Evolutionary conservation across 2,888 invertebrate species (phyloP).

Genomic region (Tipula helvola): DNA sequence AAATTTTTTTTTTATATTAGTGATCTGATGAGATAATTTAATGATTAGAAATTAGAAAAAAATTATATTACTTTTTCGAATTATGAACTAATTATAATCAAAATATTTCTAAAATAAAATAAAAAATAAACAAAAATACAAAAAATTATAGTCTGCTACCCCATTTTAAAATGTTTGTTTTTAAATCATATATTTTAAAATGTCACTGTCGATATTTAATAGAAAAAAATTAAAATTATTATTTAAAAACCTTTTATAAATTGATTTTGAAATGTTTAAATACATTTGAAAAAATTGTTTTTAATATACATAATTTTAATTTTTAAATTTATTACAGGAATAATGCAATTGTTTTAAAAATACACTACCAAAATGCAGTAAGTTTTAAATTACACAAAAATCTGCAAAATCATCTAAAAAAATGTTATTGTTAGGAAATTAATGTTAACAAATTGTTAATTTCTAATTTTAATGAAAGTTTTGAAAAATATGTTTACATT

Average conservation of each 20-base stretch:
- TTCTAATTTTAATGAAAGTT: not conserved
- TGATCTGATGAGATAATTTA: not conserved
- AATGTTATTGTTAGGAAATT: not conserved
- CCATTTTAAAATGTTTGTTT: constrained; percentile 6
- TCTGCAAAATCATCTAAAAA: not conserved
- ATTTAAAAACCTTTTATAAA: not conserved
- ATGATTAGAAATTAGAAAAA: not conserved
- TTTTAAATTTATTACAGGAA: not conserved
- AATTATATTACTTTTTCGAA: not conserved
- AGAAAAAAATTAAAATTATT: not conserved
- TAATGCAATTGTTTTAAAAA: not conserved
- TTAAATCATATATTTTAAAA: constrained; percentile 6
- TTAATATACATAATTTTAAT: not conserved
- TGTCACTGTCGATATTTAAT: not conserved
- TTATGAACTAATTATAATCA: not conserved
- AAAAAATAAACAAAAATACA: not conserved
- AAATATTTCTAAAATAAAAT: not conserved
- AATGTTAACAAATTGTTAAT: not conserved
- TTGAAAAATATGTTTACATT: not conserved
- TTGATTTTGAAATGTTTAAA: not conserved
- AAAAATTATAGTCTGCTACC: constrained; percentile 6
- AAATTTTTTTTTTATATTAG: not conserved
- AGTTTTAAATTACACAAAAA: not conserved
- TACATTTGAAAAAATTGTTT: not conserved
- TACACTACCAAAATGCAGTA: constrained; percentile 4